Evolutionary conservation across 2,113 vertebrate genomes (phyloP).

Genomic region (Gallinago paraguaiae): DNA sequence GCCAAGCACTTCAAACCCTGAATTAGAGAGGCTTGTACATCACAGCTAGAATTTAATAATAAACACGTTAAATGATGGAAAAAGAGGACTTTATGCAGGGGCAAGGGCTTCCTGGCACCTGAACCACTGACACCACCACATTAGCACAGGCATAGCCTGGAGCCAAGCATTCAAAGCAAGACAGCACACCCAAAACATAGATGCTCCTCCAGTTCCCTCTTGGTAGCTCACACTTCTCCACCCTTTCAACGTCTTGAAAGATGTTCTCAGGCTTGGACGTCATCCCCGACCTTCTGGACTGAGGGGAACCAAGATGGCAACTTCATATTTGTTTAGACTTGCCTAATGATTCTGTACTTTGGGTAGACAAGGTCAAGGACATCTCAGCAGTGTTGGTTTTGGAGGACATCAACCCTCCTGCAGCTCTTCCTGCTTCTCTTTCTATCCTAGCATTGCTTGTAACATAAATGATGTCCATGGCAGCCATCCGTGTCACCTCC

Average conservation of each 20-base stretch:
- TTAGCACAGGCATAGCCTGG: not conserved
- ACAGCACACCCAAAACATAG: not conserved
- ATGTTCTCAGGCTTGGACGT: rapidly evolving
- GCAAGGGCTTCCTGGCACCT: not conserved
- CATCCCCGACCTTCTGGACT: not conserved
- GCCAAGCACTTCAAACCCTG: not conserved
- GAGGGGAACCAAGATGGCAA: not conserved
- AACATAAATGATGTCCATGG: rapidly evolving
- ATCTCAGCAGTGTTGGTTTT: rapidly evolving
- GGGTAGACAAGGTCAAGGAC: not conserved
- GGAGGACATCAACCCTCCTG: not conserved
- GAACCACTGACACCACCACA: not conserved
- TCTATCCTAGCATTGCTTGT: not conserved
- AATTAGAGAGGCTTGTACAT: not conserved
- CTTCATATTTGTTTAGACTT: not conserved
- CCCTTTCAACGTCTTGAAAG: not conserved
- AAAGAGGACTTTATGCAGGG: not conserved
- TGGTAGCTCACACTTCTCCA: not conserved
- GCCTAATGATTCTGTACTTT: not conserved
- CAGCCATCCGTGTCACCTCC: not conserved
- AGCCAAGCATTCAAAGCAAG: not conserved
- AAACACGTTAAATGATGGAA: not conserved
- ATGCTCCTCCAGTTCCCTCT: not conserved
- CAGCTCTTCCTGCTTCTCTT: not conserved
- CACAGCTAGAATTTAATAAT: not conserved